Evolutionary conservation across 2,888 invertebrate genomes (phyloP).

Genomic region (Perdita meconis): DNA sequence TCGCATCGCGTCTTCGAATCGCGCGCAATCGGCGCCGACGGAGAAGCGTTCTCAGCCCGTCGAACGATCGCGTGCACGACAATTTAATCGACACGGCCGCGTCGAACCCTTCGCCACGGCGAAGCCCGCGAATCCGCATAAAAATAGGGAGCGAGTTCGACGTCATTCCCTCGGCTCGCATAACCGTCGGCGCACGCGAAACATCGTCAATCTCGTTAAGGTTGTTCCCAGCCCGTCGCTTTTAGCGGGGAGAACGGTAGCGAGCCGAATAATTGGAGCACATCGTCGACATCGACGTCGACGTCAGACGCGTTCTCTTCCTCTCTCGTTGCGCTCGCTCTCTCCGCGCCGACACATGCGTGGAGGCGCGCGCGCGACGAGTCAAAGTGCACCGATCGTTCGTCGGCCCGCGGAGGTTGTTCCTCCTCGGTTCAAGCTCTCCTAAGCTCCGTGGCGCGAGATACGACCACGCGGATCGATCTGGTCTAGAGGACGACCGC

Average conservation of each 20-base stretch:
- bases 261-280: slow-evolving; percentile 69
- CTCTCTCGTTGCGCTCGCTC: slow-evolving; percentile 9
- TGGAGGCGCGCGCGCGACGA: not conserved
- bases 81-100: slow-evolving; percentile 20
- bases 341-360: slow-evolving; percentile 38
- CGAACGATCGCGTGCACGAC: slow-evolving; percentile 23
- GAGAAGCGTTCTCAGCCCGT: not conserved
- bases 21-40: not conserved
- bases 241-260: slow-evolving; percentile 40
- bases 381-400: slow-evolving; percentile 57
- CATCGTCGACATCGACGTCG: slow-evolving; percentile 60
- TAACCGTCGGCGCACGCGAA: slow-evolving; percentile 36
- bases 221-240: slow-evolving; percentile 70
- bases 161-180: slow-evolving; percentile 48
- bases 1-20: slow-evolving; percentile 15
- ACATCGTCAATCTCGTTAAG: slow-evolving; percentile 71
- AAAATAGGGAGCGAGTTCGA: slow-evolving; percentile 44
- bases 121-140: slow-evolving; percentile 50
- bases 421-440: slow-evolving; percentile 36
- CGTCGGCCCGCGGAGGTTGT: slow-evolving; percentile 22
- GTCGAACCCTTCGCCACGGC: slow-evolving; percentile 44
- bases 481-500: slow-evolving; percentile 59
- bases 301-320: slow-evolving; percentile 40
- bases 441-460: slow-evolving; percentile 52
- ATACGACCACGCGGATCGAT: slow-evolving; percentile 65